Base-by-base conservation (phyloP, 2,888 invertebrate genomes). In the Cephus nigrinus region DNA sequence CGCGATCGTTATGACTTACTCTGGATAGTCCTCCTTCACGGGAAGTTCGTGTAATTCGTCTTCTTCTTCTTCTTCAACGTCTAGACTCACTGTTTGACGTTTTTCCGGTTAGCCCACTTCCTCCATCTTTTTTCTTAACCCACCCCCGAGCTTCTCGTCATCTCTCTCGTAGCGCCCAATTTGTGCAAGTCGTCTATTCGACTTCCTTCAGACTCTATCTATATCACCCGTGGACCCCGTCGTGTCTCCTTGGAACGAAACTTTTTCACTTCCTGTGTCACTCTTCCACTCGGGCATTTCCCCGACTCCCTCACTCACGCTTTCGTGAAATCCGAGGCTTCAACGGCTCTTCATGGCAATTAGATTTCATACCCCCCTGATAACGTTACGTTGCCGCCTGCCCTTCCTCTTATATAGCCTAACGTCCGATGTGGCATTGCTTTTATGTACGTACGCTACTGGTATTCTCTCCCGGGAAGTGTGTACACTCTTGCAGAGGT, bases 121-220 rank as follows among this genome's bases (percentile, higher is more conserved):
- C 73, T 71, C 23, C 73, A 78, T 77, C 74, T 74, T 69, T 23
- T 78, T 32, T 79, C 34, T 69, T 31, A 77, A 30, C 78, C 23
- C 74, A 23, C 69, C 40, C 36, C 36, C n/a, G 30, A 11, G 35
- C 11, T 23, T 12, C 30, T 69, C 68, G 72, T 73, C 12, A 35
- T 68, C 23, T 30, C 73, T 32, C 12, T 35, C 12, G 11, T 73
- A 33, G 23, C 15, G 23, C 23, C 55, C 2, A 55, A 23, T 55
- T 55, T 55, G 23, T 55, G 55, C 23, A 55, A 23, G 23, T 55
- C 15, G 55, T 55, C 55, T 55, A 55, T 23, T 9, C 55, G 23
- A 55, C 23, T 55, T 55, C 55, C 55, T 23, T 23, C 3, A 23
- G 55, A 55, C 23, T 55, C 23, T 55, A 23, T 55, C 55, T 55